Percentiles rank a stretch among this genome's conserved stretches.
phyloP scores from a whole-genome alignment of 1,140 invertebrate species.

The Campoletis sonorensis region DNA sequence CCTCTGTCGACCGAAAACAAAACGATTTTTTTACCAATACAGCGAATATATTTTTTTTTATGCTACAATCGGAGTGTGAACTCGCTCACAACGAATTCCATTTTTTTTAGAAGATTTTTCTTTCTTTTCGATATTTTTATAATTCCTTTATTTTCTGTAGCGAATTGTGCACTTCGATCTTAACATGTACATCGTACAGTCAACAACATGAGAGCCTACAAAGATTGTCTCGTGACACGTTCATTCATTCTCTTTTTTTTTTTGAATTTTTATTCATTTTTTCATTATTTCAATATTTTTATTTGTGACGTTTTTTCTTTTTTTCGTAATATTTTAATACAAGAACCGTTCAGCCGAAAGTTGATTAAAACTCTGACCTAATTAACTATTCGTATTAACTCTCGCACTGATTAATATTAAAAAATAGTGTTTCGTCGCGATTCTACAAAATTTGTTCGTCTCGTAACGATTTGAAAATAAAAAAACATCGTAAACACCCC shows the following conservation, averaged over 20 bases:
- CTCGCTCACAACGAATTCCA: background rate
- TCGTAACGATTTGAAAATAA: background rate
- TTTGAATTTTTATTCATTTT: background rate
- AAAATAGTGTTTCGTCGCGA: slow-evolving; percentile 3
- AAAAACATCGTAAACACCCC: background rate
- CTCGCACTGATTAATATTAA: background rate
- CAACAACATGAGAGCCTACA: slow-evolving; percentile 43
- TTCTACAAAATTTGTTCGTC: background rate
- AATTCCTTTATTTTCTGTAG: background rate
- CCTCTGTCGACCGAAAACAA: no score
- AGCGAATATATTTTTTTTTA: background rate
- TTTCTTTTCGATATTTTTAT: background rate
- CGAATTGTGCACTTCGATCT: slow-evolving; percentile 46
- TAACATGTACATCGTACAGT: slow-evolving; percentile 57
- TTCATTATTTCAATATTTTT: slow-evolving; percentile 14
- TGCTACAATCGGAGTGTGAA: slow-evolving; percentile 52
- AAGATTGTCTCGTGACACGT: slow-evolving; percentile 13
- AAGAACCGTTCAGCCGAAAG: no score
- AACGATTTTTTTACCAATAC: no score
- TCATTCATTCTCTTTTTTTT: background rate
- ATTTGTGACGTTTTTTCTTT: background rate
- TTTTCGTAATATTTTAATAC: background rate
- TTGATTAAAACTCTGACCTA: background rate
- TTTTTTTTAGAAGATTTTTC: no score
- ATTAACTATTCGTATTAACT: slow-evolving; percentile 21